Percentiles rank a stretch among this genome's conserved stretches.
Evolutionary conservation across 2,113 vertebrate species (phyloP).

Genomic region (Aix galericulata): DNA sequence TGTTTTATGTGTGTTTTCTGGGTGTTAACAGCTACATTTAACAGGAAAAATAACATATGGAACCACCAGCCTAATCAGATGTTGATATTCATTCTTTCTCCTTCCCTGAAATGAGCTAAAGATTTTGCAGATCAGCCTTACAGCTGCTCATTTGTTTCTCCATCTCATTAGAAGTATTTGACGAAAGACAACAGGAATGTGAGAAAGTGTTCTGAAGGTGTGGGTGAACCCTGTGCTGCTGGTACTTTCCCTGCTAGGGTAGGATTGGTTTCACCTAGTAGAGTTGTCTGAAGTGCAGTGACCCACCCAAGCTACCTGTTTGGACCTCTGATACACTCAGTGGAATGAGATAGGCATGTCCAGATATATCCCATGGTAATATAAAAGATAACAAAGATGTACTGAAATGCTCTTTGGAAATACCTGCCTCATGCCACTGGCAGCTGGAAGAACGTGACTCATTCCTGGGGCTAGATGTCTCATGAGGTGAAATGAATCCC

Average conservation of each 20-base stretch:
- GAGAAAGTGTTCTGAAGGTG: not conserved
- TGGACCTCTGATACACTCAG: not conserved
- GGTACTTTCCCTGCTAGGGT: not conserved
- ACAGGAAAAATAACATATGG: not conserved
- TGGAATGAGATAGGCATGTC: not conserved
- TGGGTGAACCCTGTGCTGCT: not conserved
- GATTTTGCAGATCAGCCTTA: not conserved
- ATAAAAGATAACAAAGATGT: not conserved
- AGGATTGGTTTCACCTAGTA: not conserved
- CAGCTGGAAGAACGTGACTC: not conserved
- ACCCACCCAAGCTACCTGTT: not conserved
- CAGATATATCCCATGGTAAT: not conserved
- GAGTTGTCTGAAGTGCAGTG: not conserved
- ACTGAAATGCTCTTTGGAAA: not conserved
- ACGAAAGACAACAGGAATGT: not conserved
- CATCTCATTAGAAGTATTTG: not conserved
- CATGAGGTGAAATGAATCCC: not conserved
- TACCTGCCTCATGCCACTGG: not conserved
- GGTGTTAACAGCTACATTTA: not conserved
- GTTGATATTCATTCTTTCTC: not conserved
- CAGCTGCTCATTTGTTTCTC: not conserved
- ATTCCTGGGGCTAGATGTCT: not conserved
- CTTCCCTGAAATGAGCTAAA: not conserved
- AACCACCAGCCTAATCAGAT: not conserved
- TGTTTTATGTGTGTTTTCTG: not conserved